A percentile compares a stretch with the other conserved stretches of the same genome.
Evolutionary conservation across 2,113 vertebrate species (phyloP).

Genomic region (Elanoides forficatus): DNA sequence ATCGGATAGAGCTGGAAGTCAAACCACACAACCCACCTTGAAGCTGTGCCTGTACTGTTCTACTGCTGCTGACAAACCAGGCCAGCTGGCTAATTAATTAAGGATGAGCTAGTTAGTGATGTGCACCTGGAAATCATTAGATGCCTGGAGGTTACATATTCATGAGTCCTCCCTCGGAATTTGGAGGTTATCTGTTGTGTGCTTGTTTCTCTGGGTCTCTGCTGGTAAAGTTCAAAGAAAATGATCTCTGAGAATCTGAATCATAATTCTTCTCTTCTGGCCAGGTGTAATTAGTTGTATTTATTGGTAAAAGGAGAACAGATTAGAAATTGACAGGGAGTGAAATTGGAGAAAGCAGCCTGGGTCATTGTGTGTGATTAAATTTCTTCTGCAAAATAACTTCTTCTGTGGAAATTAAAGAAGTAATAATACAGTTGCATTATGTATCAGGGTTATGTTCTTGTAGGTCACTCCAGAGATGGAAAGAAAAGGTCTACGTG

Average conservation of each 20-base stretch:
- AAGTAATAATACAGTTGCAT: background rate
- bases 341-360: background rate
- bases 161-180: background rate
- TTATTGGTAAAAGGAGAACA: background rate
- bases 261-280: background rate
- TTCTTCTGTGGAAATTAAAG: background rate
- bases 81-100: conserved; percentile 54
- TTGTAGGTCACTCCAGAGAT: background rate
- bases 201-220: background rate
- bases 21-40: background rate
- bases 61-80: background rate
- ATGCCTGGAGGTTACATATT: background rate
- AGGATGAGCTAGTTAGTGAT: conserved; percentile 9
- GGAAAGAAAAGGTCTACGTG: background rate
- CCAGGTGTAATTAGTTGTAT: background rate
- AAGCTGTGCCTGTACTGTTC: background rate
- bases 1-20: background rate
- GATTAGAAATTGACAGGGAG: background rate
- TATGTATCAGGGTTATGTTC: background rate
- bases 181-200: background rate
- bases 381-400: background rate
- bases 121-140: conserved; percentile 48
- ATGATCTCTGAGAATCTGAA: background rate
- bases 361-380: background rate
- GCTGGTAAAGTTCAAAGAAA: background rate